Conservation (phyloP, 2,797 vertebrate species). For the Hypotaenidia philippensis region DNA sequence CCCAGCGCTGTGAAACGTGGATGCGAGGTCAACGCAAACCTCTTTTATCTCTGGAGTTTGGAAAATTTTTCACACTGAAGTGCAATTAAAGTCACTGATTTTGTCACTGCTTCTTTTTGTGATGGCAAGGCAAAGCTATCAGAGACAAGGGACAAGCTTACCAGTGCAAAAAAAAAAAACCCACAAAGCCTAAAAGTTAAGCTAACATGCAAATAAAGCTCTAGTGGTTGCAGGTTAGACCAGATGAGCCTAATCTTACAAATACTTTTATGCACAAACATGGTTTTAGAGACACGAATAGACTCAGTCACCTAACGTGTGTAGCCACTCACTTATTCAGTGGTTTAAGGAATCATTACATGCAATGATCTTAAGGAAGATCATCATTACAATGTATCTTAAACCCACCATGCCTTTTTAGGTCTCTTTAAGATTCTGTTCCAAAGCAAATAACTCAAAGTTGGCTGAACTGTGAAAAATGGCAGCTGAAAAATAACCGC, state of each 20-base stretch:
- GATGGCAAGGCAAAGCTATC: not conserved
- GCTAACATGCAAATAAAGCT: not conserved
- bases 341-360: not conserved
- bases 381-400: not conserved
- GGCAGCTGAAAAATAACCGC: not conserved
- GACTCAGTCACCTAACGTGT: not conserved
- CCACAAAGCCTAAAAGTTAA: not conserved
- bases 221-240: not conserved
- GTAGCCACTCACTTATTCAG: not conserved
- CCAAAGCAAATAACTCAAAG: not conserved
- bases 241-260: not conserved
- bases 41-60: not conserved
- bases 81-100: not conserved
- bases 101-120: not conserved
- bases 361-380: not conserved
- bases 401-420: not conserved
- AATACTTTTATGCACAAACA: not conserved
- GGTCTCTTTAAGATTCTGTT: not conserved
- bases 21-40: not conserved
- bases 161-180: not conserved
- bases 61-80: not conserved
- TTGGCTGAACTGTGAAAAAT: slow-evolving; percentile 6
- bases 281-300: not conserved
- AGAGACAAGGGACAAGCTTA: not conserved
- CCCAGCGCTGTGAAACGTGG: not conserved